These are phyloP conservation scores for Lysandra bellargus DNA, from an alignment of 2,888 invertebrate genomes.

Conservation along the genomic window DNA sequence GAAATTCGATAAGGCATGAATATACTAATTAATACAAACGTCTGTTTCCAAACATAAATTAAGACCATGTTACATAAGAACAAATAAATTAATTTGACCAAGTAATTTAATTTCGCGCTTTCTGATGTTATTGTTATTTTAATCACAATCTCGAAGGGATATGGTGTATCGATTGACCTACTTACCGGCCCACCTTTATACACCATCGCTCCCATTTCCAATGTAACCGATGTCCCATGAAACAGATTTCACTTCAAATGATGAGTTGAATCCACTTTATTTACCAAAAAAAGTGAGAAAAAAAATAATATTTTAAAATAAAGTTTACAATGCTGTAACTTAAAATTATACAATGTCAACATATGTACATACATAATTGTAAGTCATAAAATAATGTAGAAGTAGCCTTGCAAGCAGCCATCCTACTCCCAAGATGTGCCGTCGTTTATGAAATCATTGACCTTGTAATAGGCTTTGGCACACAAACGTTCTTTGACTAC, in stretches of 20 bases:
- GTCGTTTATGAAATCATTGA: too few relatives aligned
- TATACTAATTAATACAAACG: too few relatives aligned
- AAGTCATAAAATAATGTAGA: too few relatives aligned
- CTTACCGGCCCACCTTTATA: constrained; percentile 43
- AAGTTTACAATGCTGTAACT: too few relatives aligned
- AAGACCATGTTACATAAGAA: not conserved
- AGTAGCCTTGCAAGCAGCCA: too few relatives aligned
- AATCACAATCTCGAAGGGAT: constrained; percentile 50
- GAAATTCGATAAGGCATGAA: not conserved
- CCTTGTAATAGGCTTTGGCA: too few relatives aligned
- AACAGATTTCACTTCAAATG: not conserved
- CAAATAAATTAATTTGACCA: not conserved
- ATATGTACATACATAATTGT: too few relatives aligned
- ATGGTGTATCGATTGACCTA: constrained; percentile 66
- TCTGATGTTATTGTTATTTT: constrained; percentile 36
- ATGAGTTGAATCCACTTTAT: not conserved
- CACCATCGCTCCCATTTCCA: not conserved
- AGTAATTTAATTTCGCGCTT: not conserved
- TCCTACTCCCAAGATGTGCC: too few relatives aligned
- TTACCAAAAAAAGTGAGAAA: too few relatives aligned
- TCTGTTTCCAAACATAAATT: not conserved
- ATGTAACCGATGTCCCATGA: not conserved
- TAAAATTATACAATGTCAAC: too few relatives aligned
- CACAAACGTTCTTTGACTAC: too few relatives aligned
- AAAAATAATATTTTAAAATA: too few relatives aligned